phyloP scores from a whole-genome alignment of 2,888 invertebrate species.

The Auanema sp. region DNA sequence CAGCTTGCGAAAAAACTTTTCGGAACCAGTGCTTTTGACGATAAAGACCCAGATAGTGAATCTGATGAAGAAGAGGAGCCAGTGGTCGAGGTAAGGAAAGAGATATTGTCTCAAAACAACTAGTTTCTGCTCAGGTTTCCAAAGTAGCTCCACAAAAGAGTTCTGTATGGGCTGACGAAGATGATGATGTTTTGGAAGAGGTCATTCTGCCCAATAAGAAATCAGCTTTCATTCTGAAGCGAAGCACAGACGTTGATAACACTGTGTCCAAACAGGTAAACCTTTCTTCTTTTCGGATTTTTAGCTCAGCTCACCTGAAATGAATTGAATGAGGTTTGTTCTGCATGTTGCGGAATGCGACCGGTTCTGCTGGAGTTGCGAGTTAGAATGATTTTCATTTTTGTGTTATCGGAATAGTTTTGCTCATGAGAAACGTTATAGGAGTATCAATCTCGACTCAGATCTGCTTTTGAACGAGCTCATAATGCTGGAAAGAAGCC shows the following conservation, averaged over 20 bases:
- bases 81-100: not conserved
- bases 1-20: not conserved
- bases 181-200: conserved; percentile 29
- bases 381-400: not conserved
- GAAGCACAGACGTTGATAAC: conserved; percentile 27
- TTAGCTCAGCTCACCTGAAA: not conserved
- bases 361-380: too few relatives aligned
- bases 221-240: conserved; percentile 24
- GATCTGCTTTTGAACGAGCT: conserved; percentile 33
- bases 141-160: not conserved
- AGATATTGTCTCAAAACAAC: not conserved
- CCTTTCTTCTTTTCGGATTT: not conserved
- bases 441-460: conserved; percentile 32
- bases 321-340: not conserved
- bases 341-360: too few relatives aligned
- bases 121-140: not conserved
- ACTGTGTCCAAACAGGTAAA: conserved; percentile 22
- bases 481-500: conserved; percentile 32
- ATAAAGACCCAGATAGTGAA: conserved; percentile 4
- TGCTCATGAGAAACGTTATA: conserved; percentile 8
- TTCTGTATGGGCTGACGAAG: conserved; percentile 39
- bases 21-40: not conserved
- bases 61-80: conserved; percentile 2
- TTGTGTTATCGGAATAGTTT: not conserved
- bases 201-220: conserved; percentile 30